phyloP scores from a whole-genome alignment of 2,113 vertebrate species.

The Taxidea taxus region DNA sequence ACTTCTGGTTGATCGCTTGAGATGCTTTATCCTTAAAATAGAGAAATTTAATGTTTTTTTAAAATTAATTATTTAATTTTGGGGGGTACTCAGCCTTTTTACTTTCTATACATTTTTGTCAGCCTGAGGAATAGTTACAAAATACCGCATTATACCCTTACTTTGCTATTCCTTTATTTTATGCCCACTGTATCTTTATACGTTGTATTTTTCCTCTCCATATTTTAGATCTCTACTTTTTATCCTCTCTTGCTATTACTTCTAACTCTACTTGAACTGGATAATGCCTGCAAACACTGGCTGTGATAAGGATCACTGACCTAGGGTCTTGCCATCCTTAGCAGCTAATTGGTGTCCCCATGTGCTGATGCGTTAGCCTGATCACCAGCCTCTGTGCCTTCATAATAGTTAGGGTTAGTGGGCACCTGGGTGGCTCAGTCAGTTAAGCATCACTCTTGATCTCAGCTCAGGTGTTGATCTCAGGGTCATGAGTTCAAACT shows the following conservation, averaged over 20 bases:
- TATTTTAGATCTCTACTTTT: background rate
- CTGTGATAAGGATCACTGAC: background rate
- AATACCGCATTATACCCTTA: background rate
- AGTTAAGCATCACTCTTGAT: background rate
- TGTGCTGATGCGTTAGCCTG: background rate
- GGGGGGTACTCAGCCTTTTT: background rate
- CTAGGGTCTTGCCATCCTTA: background rate
- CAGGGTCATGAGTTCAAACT: background rate
- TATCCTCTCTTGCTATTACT: background rate
- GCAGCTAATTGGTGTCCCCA: background rate
- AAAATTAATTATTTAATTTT: background rate
- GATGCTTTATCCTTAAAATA: background rate
- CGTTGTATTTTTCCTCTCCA: background rate
- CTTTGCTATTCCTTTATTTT: background rate
- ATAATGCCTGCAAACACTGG: background rate
- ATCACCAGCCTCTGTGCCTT: background rate
- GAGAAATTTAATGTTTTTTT: background rate
- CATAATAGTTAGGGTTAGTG: background rate
- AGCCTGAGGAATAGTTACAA: background rate
- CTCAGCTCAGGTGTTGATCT: background rate
- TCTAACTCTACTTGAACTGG: background rate
- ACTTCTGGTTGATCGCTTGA: background rate
- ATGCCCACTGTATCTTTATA: accelerated
- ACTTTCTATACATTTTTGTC: background rate
- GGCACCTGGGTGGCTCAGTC: background rate